These are phyloP conservation scores for Brachyptera risi DNA, from an alignment of 2,888 invertebrate species.

Conservation along the genomic window DNA sequence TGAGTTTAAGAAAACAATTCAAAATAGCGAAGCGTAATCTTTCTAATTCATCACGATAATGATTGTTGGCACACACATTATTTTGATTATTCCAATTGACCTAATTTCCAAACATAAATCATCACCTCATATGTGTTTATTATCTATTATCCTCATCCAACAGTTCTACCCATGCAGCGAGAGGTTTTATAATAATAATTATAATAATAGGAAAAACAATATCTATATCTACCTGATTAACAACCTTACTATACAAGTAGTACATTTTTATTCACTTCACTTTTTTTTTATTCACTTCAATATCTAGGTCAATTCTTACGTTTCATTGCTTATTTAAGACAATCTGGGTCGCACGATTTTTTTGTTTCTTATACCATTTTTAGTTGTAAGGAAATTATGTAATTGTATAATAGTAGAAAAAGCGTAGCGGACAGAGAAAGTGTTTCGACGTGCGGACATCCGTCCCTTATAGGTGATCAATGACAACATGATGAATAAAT, in stretches of 20 bases:
- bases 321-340: conserved; percentile 20
- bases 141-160: neutral
- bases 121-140: neutral
- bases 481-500: too few species aligned
- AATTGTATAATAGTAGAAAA: neutral
- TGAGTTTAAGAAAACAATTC: too few species aligned
- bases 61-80: neutral
- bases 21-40: too few species aligned
- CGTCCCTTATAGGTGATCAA: neutral
- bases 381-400: conserved; percentile 13
- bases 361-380: conserved; percentile 2
- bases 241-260: neutral
- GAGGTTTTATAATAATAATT: too few species aligned
- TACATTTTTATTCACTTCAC: conserved; percentile 9
- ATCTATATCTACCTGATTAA: conserved; percentile 2
- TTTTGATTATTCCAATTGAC: neutral
- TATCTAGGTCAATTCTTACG: conserved; percentile 19
- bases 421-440: neutral
- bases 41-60: neutral
- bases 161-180: too few species aligned
- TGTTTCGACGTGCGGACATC: neutral
- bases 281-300: neutral
- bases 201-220: too few species aligned
- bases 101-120: neutral
- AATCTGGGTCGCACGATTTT: conserved; percentile 13